These are phyloP conservation scores for Drosophila borborema DNA, from an alignment of 2,888 invertebrate genomes.

Conservation along the genomic window DNA sequence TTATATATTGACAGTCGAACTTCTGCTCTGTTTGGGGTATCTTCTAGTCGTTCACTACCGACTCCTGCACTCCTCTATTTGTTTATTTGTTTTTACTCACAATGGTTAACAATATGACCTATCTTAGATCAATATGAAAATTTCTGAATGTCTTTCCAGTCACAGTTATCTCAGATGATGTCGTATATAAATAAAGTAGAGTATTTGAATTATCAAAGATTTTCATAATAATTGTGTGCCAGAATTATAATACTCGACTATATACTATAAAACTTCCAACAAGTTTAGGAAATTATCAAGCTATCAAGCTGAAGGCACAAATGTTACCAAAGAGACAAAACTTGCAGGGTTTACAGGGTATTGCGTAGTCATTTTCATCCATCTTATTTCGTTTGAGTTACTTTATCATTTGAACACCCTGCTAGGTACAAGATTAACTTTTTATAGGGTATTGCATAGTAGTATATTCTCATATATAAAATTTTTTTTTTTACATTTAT, in stretches of 20 bases:
- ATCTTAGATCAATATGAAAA: not conserved
- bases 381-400: too few relatives aligned
- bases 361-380: too few relatives aligned
- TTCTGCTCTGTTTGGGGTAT: not conserved
- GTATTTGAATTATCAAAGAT: not conserved
- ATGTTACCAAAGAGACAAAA: not conserved
- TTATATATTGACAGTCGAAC: too few relatives aligned
- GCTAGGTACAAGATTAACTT: not conserved
- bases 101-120: not conserved
- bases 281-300: not conserved
- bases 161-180: too few relatives aligned
- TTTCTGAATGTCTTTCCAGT: too few relatives aligned
- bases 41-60: not conserved
- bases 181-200: not conserved
- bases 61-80: not conserved
- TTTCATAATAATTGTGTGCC: too few relatives aligned
- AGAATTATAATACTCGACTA: not conserved
- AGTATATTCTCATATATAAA: not conserved
- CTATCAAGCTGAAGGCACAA: not conserved
- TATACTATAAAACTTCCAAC: not conserved
- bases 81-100: not conserved
- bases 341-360: too few relatives aligned
- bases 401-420: too few relatives aligned
- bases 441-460: not conserved
- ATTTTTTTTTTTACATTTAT: too few relatives aligned